Percentiles rank a stretch among this genome's conserved stretches.
phyloP scores from a whole-genome alignment of 2,113 vertebrate genomes.

The Barbus barbus region DNA sequence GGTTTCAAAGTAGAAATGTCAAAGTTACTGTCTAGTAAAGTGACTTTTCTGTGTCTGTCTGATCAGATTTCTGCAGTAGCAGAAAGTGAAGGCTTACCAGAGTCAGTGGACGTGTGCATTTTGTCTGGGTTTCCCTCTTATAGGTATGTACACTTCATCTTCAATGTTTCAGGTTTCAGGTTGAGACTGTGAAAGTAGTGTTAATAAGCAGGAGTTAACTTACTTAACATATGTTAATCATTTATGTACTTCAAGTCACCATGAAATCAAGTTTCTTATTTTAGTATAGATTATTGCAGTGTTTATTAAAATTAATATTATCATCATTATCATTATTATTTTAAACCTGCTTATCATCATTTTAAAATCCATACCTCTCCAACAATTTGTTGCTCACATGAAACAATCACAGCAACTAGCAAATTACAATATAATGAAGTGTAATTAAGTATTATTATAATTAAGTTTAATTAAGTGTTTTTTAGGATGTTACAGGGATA shows the following conservation, averaged over 20 bases:
- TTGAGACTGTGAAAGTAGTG: background rate
- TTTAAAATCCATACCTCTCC: no score
- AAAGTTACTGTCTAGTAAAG: background rate
- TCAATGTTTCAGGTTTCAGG: background rate
- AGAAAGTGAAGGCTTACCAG: constrained; percentile 96
- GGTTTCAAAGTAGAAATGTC: background rate
- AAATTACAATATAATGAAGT: no score
- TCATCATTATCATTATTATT: background rate
- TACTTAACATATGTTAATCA: background rate
- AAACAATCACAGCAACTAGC: no score
- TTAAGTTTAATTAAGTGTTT: no score
- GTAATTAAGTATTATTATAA: no score
- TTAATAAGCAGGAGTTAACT: background rate
- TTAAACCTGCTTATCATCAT: background rate
- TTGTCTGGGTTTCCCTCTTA: constrained; percentile 94
- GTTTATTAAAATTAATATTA: background rate
- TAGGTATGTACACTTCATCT: constrained; percentile 75
- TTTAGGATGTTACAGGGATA: no score
- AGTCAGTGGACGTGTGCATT: constrained; percentile 94
- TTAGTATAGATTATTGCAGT: background rate
- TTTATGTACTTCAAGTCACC: background rate
- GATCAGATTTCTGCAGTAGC: constrained; percentile 92
- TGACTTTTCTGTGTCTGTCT: background rate
- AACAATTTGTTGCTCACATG: no score
- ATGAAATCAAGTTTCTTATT: background rate